Conservation (phyloP, 2,113 vertebrate genomes). For the Enhydra lutris region DNA sequence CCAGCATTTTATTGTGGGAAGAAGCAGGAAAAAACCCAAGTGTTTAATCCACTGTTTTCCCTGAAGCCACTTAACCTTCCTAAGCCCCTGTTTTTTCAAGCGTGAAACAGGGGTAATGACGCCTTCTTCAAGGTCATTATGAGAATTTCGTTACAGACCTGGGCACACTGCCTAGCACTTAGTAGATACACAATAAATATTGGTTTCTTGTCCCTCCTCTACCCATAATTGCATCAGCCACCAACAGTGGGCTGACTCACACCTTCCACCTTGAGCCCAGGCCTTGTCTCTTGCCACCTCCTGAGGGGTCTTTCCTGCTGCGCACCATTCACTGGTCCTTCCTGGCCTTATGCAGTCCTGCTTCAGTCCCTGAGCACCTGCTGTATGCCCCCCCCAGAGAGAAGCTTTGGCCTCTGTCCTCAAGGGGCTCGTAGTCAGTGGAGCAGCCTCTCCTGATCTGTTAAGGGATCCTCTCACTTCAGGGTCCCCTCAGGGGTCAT, state of each 20-base stretch:
- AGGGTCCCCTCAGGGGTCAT: background rate
- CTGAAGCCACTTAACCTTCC: conserved; percentile 1
- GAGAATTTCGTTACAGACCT: conserved; percentile 33
- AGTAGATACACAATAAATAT: background rate
- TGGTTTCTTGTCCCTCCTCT: background rate
- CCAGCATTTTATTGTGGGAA: background rate
- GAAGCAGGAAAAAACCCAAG: background rate
- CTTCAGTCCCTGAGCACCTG: background rate
- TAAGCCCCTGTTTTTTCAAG: background rate
- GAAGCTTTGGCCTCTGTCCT: background rate
- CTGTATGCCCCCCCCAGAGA: background rate
- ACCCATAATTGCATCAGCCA: background rate
- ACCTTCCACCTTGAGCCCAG: background rate
- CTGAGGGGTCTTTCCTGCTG: background rate
- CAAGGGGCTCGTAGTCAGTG: background rate
- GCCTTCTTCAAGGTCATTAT: background rate
- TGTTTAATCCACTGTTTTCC: background rate
- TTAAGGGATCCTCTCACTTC: background rate
- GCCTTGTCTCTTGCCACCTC: background rate
- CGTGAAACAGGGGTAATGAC: background rate
- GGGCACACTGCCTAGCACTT: background rate
- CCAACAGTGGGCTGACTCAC: background rate
- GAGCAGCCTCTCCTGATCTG: background rate
- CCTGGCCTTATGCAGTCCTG: background rate
- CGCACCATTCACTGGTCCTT: background rate